Conservation (phyloP, 2,888 invertebrate genomes). For the Ceraclea dissimilis region DNA sequence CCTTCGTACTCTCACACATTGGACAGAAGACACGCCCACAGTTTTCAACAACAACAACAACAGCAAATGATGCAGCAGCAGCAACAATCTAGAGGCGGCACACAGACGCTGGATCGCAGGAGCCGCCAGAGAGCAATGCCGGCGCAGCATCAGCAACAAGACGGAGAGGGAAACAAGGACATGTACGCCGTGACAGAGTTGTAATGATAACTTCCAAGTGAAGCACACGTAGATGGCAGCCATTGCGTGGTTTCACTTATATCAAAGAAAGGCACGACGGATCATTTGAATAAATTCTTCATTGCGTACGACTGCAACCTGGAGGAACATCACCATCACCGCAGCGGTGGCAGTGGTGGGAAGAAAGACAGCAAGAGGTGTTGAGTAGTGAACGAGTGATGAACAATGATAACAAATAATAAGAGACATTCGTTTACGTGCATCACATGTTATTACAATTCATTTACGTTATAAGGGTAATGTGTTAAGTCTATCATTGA, state of each 20-base stretch:
- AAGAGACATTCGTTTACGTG: no score
- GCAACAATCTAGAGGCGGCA: constrained; percentile 2
- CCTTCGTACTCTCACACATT: constrained; percentile 20
- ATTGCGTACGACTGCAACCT: constrained; percentile 20
- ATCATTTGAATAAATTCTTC: constrained; percentile 22
- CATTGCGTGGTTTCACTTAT: constrained; percentile 24
- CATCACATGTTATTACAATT: no score
- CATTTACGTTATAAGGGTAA: no score
- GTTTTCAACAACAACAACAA: constrained; percentile 6
- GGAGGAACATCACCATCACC: constrained; percentile 2
- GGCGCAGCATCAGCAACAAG: constrained; percentile 14
- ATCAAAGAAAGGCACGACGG: constrained; percentile 11
- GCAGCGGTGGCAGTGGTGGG: background rate
- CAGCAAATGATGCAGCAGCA: constrained; percentile 6
- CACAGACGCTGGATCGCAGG: constrained; percentile 21
- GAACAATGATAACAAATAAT: background rate
- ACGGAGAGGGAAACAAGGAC: constrained; percentile 43
- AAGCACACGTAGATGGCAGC: constrained; percentile 20
- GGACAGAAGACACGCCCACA: constrained; percentile 19
- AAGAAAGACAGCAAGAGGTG: background rate
- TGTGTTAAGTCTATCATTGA: no score
- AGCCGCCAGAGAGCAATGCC: background rate
- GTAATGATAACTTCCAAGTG: constrained; percentile 35
- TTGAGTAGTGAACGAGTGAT: background rate
- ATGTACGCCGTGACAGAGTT: constrained; percentile 70